phyloP scores from a whole-genome alignment of 2,888 invertebrate genomes.

The Lymantria monacha region DNA sequence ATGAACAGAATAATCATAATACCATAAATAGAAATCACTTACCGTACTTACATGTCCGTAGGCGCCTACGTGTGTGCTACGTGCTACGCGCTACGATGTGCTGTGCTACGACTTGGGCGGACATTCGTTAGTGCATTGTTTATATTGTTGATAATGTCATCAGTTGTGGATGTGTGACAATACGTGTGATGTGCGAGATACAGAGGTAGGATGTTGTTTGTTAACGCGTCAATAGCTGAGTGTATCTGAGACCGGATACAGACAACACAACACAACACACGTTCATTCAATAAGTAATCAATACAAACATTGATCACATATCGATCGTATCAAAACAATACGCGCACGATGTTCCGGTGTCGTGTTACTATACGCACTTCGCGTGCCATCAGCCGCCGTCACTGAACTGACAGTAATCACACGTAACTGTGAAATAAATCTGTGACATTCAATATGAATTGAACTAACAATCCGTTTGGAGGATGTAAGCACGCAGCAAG shows the following conservation, averaged over 20 bases:
- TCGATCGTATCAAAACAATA: slow-evolving; percentile 47
- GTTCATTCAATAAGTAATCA: slow-evolving; percentile 10
- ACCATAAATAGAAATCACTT: too few species aligned
- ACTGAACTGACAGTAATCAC: too few species aligned
- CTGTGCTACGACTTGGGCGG: background rate
- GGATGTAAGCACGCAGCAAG: too few species aligned
- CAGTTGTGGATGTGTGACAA: too few species aligned
- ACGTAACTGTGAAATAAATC: too few species aligned
- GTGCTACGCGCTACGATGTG: background rate
- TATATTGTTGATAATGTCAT: slow-evolving; percentile 1
- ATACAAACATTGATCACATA: slow-evolving; percentile 27
- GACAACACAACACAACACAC: slow-evolving; percentile 13
- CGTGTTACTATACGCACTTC: slow-evolving; percentile 20
- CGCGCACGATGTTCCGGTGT: slow-evolving; percentile 38
- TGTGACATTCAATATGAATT: too few species aligned
- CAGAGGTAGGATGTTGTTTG: slow-evolving; percentile 5
- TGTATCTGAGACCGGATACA: slow-evolving; percentile 21
- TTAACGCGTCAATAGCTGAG: slow-evolving; percentile 17
- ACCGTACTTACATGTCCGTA: too few species aligned
- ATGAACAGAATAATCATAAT: too few species aligned
- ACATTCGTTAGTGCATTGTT: background rate
- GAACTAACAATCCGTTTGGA: too few species aligned
- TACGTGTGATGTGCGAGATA: too few species aligned
- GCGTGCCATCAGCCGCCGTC: background rate
- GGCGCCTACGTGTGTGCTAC: background rate